Base-by-base conservation (phyloP, 2,113 vertebrate genomes). In the Phyllopteryx taeniolatus region DNA sequence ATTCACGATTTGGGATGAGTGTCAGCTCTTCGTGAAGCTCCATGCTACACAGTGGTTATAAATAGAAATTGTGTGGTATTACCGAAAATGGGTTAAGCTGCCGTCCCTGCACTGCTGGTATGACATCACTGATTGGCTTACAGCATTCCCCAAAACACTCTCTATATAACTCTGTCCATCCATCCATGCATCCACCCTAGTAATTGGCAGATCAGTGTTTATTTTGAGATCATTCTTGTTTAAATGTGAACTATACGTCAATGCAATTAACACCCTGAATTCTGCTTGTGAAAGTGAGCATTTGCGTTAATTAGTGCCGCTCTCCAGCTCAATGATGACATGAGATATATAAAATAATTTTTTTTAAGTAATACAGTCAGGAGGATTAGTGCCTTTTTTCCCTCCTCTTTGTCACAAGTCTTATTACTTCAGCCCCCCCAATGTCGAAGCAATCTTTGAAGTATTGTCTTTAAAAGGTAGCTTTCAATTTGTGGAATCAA, bases 1-100 rank as follows among this genome's bases (percentile, higher is more conserved):
- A 59, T 59, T 31, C 56, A 12, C 22, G 31, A 59, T 59, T 59
- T 33, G 22, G 22, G 27, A 59, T 15, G 56, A 59, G 27, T 31
- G 22, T 59, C 22, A 61, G 59, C 22, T 59, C 59, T 81, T 81
- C 84, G 86, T 85, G 86, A 82, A 86, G 86, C 90, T 83, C 81
- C 89, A 77, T 68, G 85, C 90, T 84, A 90, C 86, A 90, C 91
- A 87, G 91, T 83, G n/a, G 88, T 85, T 93, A 94, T 87, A 91
- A 92, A 93, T 93, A 94, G 92, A 90, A 86, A 83, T 88, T 89
- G 81, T 84, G 87, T 89, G 91, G 90, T 91, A 91, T 91, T 93
- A 93, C 92, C 78, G 85, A 93, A 94, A 94, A 94, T 93, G 92
- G 93, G 93, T 93, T 94, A 94, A 93, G 90, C 91, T 93, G 90